Base-by-base conservation (phyloP, 2,797 vertebrate genomes). In the Acrocephalus scirpaceus region DNA sequence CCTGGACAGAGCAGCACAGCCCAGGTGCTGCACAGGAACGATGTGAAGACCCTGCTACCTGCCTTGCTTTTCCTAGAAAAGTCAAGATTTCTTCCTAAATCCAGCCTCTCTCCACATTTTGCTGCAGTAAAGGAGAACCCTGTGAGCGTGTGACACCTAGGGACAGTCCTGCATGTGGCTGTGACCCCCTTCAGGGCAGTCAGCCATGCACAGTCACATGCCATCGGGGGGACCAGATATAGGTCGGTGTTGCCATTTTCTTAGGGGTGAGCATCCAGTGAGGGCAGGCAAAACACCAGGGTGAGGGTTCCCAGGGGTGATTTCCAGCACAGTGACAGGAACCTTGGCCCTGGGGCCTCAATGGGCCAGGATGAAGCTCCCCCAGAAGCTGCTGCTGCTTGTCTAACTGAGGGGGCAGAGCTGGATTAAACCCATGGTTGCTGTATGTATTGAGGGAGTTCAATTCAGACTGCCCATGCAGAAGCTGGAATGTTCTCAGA, bases 401-500 rank as follows among this genome's bases (percentile, higher is more conserved):
- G 29, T 58, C 45, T 53, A 3, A 34, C 27, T 45, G 8, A 44
- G 57, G 25, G 17, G 16, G 10, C 25, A 38, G 4, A 69, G 61
- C 51, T 77, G 75, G 44, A 56, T 88, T 42, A 74, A 80, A 58
- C 23, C 19, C 42, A 22, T 1, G 5, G 34, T 14, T 69, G 66
- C 76, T 53, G 3, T 81, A 10, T 45, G 65, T 70, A 30, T 45
- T 47, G 56, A 80, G 21, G 57, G 65, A 88, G 32, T 81, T 93
- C 48, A 73, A 26, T 53, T 86, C 85, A 40, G 51, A 44, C n/a
- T 62, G 40, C 58, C 75, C 2, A 1, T 56, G 66, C 7, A 3
- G 66, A 82, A 86, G 51, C 26, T 86, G 92, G 91, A 96, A 95
- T 91, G 85, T 92, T 73, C 91, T 92, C 27, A 0, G 76, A 92